Evolutionary conservation across 2,113 vertebrate genomes (phyloP).

Genomic region (Pterocles orientalis): DNA sequence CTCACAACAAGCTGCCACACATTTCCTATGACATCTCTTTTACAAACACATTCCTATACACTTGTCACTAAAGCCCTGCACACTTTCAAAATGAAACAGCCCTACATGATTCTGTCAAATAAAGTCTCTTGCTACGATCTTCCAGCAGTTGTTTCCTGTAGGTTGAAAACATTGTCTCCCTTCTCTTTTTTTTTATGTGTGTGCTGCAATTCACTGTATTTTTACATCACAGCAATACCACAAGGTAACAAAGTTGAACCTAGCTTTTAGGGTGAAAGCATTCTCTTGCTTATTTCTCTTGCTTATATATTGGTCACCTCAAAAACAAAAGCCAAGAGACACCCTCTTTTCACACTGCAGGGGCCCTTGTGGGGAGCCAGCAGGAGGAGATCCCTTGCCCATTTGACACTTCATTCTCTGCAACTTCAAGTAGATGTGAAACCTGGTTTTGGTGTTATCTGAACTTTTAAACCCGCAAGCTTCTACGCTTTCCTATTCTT

Average conservation of each 20-base stretch:
- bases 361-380: not conserved
- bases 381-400: not conserved
- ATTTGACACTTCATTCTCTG: not conserved
- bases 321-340: not conserved
- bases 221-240: not conserved
- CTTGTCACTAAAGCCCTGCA: not conserved
- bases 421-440: not conserved
- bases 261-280: not conserved
- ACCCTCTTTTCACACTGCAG: not conserved
- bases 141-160: not conserved
- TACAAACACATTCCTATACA: not conserved
- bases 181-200: not conserved
- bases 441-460: not conserved
- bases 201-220: not conserved
- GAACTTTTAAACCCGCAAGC: not conserved
- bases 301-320: not conserved
- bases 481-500: slow-evolving; percentile 1
- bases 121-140: not conserved
- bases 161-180: not conserved
- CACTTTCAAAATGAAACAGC: not conserved
- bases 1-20: not conserved
- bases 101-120: not conserved
- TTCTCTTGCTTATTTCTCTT: not conserved
- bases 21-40: not conserved
- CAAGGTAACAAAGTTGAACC: not conserved